Evolutionary conservation across 2,888 invertebrate genomes (phyloP).

Genomic region (Catocala fraxini): DNA sequence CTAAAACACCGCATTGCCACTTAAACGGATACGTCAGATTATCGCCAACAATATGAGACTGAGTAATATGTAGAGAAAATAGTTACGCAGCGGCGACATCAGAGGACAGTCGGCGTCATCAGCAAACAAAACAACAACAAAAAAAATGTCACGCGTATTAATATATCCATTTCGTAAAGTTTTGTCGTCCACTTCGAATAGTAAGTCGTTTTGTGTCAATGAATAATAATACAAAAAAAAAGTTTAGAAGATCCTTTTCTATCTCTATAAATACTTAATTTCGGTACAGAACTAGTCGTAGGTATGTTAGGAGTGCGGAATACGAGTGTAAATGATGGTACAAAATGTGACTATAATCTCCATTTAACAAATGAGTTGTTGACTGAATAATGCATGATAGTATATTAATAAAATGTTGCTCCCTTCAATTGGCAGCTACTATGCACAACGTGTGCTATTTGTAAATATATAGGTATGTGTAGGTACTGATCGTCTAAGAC

Average conservation of each 20-base stretch:
- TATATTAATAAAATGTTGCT: constrained; percentile 59
- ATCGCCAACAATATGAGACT: constrained; percentile 86
- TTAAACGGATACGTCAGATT: constrained; percentile 76
- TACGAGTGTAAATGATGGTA: constrained; percentile 75
- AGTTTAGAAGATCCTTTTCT: constrained; percentile 49
- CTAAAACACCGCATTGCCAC: constrained; percentile 89
- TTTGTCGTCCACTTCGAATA: constrained; percentile 48
- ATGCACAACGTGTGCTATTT: constrained; percentile 68
- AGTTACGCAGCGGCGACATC: constrained; percentile 69
- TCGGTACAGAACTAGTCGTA: constrained; percentile 46
- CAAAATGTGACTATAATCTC: constrained; percentile 84
- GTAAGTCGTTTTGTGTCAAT: constrained; percentile 50
- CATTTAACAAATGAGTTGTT: constrained; percentile 64
- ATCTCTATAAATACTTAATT: constrained; percentile 45
- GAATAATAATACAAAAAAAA: constrained; percentile 40
- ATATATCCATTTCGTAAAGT: constrained; percentile 44
- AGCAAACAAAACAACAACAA: constrained; percentile 59
- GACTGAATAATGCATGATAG: constrained; percentile 64
- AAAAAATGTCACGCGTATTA: constrained; percentile 45
- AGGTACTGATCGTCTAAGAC: constrained; percentile 78
- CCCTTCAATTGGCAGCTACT: constrained; percentile 83
- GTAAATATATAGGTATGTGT: constrained; percentile 83
- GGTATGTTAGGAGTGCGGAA: constrained; percentile 36
- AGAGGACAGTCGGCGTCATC: constrained; percentile 49
- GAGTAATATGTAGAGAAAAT: constrained; percentile 83